Base-by-base conservation (phyloP, 2,113 vertebrate genomes). In the Sturnira hondurensis region DNA sequence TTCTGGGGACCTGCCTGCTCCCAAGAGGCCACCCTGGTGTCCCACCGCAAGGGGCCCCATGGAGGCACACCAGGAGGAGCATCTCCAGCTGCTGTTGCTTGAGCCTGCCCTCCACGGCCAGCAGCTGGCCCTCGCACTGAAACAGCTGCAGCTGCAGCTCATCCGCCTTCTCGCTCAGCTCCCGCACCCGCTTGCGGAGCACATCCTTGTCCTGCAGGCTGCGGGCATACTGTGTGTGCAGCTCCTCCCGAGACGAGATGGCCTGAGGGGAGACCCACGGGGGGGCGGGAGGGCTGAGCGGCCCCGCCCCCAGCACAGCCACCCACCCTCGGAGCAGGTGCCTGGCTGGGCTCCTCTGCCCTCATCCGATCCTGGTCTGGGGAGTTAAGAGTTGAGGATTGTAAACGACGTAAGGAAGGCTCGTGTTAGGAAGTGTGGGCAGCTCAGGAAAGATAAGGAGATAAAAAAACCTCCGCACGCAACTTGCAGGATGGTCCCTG, bases 121-220 rank as follows among this genome's bases (percentile, higher is more conserved):
- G 98, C 86, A 99, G 97, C 96, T 99, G 98, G 67, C 98, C 98
- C 95, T 99, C 98, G 3, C 98, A 97, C 89, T 99, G 98, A 96
- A 99, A 99, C 65, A 99, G 97, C 93, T 98, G 99, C 36, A 99
- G 98, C 87, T 99, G 99, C 94, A 99, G 97, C 90, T 99, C 99
- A 0, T 99, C 99, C 0, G 97, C 98, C 16, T 97, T 98, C 97
- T 99, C 99, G 0, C 98, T 97, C 91, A 99, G 98, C 77, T 99
- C 99, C 5, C 99, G 98, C 67, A 99, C 98, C 97, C 97, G 98
- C 97, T 99, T 99, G 52, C 99, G 99, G 76, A 99, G 99, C n/a
- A 90, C 41, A 0, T 99, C 99, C 85, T 99, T 99, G 86, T 99
- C 99, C 38, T 98, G 98, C 81, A 99, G 98, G 94, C 98, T 98